phyloP scores from a whole-genome alignment of 2,113 vertebrate genomes.

The Mugil cephalus region DNA sequence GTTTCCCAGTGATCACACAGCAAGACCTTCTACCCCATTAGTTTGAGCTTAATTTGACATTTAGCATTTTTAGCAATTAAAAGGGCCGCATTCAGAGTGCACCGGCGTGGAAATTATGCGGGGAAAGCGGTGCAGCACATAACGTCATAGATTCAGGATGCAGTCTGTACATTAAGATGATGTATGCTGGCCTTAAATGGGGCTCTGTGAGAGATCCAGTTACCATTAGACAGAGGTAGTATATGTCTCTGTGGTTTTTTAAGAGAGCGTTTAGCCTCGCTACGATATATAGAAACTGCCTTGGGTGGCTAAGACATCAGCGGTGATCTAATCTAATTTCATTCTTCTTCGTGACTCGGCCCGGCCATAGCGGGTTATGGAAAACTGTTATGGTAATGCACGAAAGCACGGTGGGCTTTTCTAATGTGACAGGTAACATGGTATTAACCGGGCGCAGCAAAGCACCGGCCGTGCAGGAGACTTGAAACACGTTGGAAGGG shows the following conservation, averaged over 20 bases:
- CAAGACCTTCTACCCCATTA: constrained; percentile 82
- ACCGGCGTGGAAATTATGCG: constrained; percentile 60
- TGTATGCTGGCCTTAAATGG: constrained; percentile 75
- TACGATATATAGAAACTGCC: constrained; percentile 66
- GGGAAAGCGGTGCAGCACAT: constrained; percentile 56
- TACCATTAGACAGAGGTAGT: constrained; percentile 77
- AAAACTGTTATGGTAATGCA: constrained; percentile 75
- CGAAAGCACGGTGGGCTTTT: constrained; percentile 72
- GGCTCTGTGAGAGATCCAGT: constrained; percentile 77
- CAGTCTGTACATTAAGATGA: constrained; percentile 78
- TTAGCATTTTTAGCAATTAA: constrained; percentile 87
- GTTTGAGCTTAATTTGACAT: constrained; percentile 89
- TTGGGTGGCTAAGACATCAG: constrained; percentile 77
- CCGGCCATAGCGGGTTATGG: constrained; percentile 65
- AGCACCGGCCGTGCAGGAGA: constrained; percentile 41
- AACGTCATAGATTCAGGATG: constrained; percentile 72
- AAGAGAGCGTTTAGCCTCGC: constrained; percentile 65
- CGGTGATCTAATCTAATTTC: constrained; percentile 78
- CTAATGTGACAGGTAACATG: constrained; percentile 77
- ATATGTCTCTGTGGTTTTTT: constrained; percentile 74
- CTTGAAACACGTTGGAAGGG: constrained; percentile 27
- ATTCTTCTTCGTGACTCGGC: constrained; percentile 60
- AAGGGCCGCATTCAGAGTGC: constrained; percentile 75
- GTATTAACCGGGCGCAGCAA: constrained; percentile 59
- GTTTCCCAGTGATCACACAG: constrained; percentile 82